These are phyloP conservation scores for Hydrochoerus hydrochaeris DNA, from an alignment of 2,113 vertebrate genomes.

Conservation along the genomic window DNA sequence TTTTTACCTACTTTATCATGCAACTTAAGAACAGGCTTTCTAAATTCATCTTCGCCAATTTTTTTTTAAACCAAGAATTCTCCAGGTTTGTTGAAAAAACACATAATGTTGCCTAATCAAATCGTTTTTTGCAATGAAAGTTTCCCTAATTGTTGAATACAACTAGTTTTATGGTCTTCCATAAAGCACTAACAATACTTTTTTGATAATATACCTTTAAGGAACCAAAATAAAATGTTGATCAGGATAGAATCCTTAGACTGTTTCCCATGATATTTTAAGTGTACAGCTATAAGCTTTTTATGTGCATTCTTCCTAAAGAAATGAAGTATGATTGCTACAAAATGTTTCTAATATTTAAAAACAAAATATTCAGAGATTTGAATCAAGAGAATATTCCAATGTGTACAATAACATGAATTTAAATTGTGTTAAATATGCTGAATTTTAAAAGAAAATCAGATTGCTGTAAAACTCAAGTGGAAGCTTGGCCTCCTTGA, in stretches of 20 bases:
- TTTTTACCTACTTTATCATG: conserved; percentile 85
- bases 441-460: conserved; percentile 49
- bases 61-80: conserved; percentile 64
- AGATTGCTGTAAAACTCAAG: conserved; percentile 23
- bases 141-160: conserved; percentile 1
- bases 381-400: not conserved
- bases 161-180: conserved; percentile 75
- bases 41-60: conserved; percentile 77
- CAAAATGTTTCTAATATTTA: conserved; percentile 61
- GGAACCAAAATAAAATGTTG: conserved; percentile 51
- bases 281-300: not conserved
- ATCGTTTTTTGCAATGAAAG: conserved; percentile 12
- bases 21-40: conserved; percentile 81
- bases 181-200: conserved; percentile 69
- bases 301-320: conserved; percentile 14
- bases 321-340: not conserved
- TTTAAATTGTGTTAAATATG: conserved; percentile 34
- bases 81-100: conserved; percentile 61
- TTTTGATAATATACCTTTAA: conserved; percentile 15
- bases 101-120: conserved; percentile 25
- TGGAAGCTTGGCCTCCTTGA: conserved; percentile 44
- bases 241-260: conserved; percentile 54
- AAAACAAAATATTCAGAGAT: conserved; percentile 16
- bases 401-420: not conserved
- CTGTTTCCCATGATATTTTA: accelerated